phyloP scores from a whole-genome alignment of 2,888 invertebrate species.

The Lycia hirtaria region DNA sequence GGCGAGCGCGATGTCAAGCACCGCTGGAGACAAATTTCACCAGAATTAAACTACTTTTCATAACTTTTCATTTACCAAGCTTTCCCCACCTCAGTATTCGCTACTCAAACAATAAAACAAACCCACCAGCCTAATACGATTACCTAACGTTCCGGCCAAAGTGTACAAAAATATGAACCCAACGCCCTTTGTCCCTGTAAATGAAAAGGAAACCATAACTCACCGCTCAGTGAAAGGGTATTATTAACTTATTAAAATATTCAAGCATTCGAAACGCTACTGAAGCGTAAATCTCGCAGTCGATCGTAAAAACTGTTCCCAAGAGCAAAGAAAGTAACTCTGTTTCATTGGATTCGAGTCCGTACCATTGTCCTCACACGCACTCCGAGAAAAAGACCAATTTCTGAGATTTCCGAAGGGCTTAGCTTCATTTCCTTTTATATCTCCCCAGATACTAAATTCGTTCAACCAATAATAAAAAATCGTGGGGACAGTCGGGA shows the following conservation, averaged over 20 bases:
- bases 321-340: conserved; percentile 68
- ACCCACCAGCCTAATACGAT: conserved; percentile 18
- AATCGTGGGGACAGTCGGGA: conserved; percentile 76
- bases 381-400: conserved; percentile 79
- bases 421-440: conserved; percentile 85
- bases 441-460: conserved; percentile 84
- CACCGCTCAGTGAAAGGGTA: conserved; percentile 52
- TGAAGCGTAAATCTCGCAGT: conserved; percentile 74
- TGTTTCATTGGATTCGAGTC: conserved; percentile 73
- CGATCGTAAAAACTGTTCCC: conserved; percentile 81
- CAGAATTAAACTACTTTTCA: conserved; percentile 56
- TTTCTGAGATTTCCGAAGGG: conserved; percentile 85
- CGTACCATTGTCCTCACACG: conserved; percentile 80
- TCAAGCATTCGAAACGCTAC: conserved; percentile 67
- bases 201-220: conserved; percentile 58
- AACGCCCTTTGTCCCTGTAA: conserved; percentile 49
- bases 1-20: conserved; percentile 64
- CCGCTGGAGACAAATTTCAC: conserved; percentile 61
- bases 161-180: conserved; percentile 34
- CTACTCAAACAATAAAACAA: conserved; percentile 28
- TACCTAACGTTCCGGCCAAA: conserved; percentile 20
- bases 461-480: conserved; percentile 84
- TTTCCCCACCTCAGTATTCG: conserved; percentile 8
- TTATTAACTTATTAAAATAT: conserved; percentile 71
- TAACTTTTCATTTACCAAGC: conserved; percentile 52